Base-by-base conservation (phyloP, 2,113 vertebrate genomes). In the Mobula hypostoma region DNA sequence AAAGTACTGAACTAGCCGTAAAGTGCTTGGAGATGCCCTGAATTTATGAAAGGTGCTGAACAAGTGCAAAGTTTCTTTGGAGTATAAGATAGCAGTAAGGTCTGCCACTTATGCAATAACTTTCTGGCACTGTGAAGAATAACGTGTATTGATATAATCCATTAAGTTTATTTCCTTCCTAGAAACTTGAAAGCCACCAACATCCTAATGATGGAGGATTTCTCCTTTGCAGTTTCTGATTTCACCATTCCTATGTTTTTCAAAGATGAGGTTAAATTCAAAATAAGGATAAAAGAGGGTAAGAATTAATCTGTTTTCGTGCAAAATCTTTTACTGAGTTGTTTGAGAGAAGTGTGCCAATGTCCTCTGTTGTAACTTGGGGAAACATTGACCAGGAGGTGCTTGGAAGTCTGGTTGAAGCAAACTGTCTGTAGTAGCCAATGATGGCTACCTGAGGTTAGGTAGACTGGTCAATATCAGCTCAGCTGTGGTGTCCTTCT, bases 141-240 rank as follows among this genome's bases (percentile, higher is more conserved):
- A 36, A 24, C 7, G 11, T 58, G 56, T 66, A 17, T 40, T 70
- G 32, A 7, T 32, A 72, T 11, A 19, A 92, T 70, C 40, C 19
- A 27, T 74, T 74, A 21, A 76, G 24, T 90, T 15, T 76, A 0
- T 93, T 93, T 24, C 36, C 70, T 76, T 5, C 95, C 58, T 94
- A 98, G 97, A 95, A 98, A 98, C 95, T 94, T 98, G 94, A 98
- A 98, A 95, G 97, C 97, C 17, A 97, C 97, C 40, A 98, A 98
- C 95, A 96, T 98, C 1, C 94, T 96, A 66, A 87, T 97, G 19
- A 95, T 94, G 92, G 94, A 83, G 0, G 94, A 83, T 32, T 12
- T 7, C 78, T 95, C 95, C 92, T 98, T 97, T 95, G 95, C 95
- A 74, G 95, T 97, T 27, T 96, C 95, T 19, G 97, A 98, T 94